phyloP scores from a whole-genome alignment of 2,113 vertebrate species.

The Chloroceryle aenea region DNA sequence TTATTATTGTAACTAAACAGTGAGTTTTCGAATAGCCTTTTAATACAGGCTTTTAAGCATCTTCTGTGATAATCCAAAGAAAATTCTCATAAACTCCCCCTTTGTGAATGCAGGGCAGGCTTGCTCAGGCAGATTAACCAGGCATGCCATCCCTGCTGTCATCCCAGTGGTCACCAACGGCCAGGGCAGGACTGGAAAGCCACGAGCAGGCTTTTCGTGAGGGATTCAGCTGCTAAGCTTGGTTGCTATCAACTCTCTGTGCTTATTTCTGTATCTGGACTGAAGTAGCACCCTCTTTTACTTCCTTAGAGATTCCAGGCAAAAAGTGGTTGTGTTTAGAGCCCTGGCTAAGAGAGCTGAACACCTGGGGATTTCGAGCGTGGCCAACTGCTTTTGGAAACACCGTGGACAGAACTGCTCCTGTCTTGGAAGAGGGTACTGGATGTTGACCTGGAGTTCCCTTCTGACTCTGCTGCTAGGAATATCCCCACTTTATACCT shows the following conservation, averaged over 20 bases:
- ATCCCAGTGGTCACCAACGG: neutral
- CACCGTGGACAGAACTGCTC: neutral
- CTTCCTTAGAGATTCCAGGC: neutral
- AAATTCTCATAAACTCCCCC: neutral
- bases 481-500: neutral
- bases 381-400: neutral
- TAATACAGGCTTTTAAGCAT: neutral
- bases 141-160: neutral
- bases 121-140: neutral
- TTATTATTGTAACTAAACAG: neutral
- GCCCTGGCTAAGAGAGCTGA: neutral
- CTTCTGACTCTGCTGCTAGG: constrained; percentile 4
- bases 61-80: neutral
- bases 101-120: neutral
- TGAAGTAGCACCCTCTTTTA: neutral
- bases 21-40: neutral
- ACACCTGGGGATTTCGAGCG: neutral
- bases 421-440: neutral
- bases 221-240: neutral
- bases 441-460: neutral
- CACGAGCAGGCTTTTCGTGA: neutral
- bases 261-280: neutral
- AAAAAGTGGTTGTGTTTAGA: neutral
- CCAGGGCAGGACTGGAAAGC: neutral
- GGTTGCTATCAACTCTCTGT: neutral